Base-by-base conservation (phyloP, 2,888 invertebrate species). In the Amiota mariae region DNA sequence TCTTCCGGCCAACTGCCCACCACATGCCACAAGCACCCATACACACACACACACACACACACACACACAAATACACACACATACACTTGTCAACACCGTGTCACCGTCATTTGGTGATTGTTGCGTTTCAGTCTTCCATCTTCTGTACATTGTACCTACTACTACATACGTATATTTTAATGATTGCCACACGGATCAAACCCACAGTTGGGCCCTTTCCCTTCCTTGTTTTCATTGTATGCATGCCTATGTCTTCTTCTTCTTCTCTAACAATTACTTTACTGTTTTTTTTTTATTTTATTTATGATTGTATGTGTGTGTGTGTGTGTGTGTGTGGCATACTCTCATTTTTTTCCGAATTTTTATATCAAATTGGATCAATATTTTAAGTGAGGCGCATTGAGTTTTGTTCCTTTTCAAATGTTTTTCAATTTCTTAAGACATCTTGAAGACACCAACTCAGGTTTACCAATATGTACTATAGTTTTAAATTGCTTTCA, bases 51-150 rank as follows among this genome's bases (percentile, higher is more conserved):
- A 20, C n/a, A 6, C 66, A 48, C 15, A 51, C 51, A 2, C 1
- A 51, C 54, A 51, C 54, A 51, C 54, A 61, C 20, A 20, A 4
- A 20, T 20, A 61, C 8, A 61, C 20, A 61, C 20, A 8, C n/a
- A 20, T 48, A 11, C 47, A n/a, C 4, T 66, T 66, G 48, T 66
- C 54, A 54, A 24, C 51, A 54, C 51, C 20, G 15, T 66, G 51
- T n/a, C 24, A 54, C 24, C 67, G 47, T n/a, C 47, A 48, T 24
- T 66, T 66, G 67, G 51, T 54, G 67, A 68, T 66, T 68, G 67
- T 68, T 68, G 67, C 67, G 67, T 68, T 68, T 68, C 54, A 36
- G n/a, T 68, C 20, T 36, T 36, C 36, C 36, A 6, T 36, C 36
- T 2, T 36, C 36, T 36, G 24, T 24, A 24, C 24, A 2, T 2